Percentiles rank a stretch among this genome's conserved stretches.
Conservation (phyloP, 2,797 vertebrate species). For the Spinibarbus caldwelli region DNA sequence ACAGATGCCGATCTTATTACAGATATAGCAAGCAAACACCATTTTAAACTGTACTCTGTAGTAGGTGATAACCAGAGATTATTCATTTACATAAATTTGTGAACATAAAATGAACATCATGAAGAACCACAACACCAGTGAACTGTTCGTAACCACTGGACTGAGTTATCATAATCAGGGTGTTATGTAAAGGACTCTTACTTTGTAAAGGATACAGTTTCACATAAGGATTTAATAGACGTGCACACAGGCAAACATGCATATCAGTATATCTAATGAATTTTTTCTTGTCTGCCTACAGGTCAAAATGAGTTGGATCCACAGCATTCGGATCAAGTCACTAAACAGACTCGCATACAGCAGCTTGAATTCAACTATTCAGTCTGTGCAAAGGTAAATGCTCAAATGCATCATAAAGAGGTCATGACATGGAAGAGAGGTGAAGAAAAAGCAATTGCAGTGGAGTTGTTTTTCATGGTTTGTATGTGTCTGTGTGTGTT, state of each 20-base stretch:
- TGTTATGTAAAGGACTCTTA: not conserved
- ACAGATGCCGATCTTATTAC: not conserved
- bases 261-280: not conserved
- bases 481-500: constrained; percentile 32
- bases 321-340: constrained; percentile 56
- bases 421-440: not conserved
- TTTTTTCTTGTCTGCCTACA: constrained; percentile 55
- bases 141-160: not conserved
- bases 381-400: constrained; percentile 67
- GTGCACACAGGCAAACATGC: not conserved
- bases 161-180: not conserved
- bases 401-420: not conserved
- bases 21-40: not conserved
- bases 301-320: constrained; percentile 67
- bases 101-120: not conserved
- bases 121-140: not conserved
- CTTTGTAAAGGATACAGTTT: not conserved
- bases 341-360: constrained; percentile 70
- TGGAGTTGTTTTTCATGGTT: constrained; percentile 28
- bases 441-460: not conserved
- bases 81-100: not conserved
- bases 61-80: not conserved
- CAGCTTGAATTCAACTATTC: constrained; percentile 70
- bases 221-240: not conserved
- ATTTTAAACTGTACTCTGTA: not conserved